Base-by-base conservation (phyloP, 1,140 invertebrate species). In the Diplogasteroides magnus region DNA sequence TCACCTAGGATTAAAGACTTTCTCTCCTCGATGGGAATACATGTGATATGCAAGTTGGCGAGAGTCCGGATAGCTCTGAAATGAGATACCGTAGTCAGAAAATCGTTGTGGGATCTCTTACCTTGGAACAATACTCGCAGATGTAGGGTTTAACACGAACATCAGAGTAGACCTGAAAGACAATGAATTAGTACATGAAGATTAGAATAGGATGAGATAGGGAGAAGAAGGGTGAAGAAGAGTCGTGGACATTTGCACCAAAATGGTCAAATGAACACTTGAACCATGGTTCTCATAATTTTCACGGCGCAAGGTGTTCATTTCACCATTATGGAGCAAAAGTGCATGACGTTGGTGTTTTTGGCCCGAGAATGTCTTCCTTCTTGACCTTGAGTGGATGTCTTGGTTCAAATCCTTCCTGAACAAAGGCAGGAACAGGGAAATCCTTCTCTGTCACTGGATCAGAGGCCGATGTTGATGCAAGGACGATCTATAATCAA, bases 51-150 rank as follows among this genome's bases (percentile, higher is more conserved):
- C 80, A 6, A 82, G 69, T 64, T 65, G 67, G 25, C 80, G 74
- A 63, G 78, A 81, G 65, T 83, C 78, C 2, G 81, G 58, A 68
- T 82, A 82, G 57, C 76, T 77, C 67, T n/a, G n/a, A n/a, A n/a
- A n/a, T n/a, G n/a, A n/a, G n/a, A n/a, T n/a, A n/a, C n/a, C n/a
- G n/a, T n/a, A n/a, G n/a, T n/a, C n/a, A n/a, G n/a, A n/a, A n/a
- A n/a, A n/a, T n/a, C n/a, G n/a, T n/a, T n/a, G n/a, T n/a, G n/a
- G n/a, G n/a, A n/a, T n/a, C n/a, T n/a, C n/a, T n/a, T n/a, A n/a
- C n/a, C n/a, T 82, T 82, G 0, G 74, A 82, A 66, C 80, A 82
- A 57, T 83, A 82, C 61, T 82, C 82, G 59, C 80, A 82, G 63
- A 83, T 82, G 70, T 82, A 82, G 15, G 80, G 79, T 55, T 83